Percentiles rank a stretch among this genome's conserved stretches.
These are phyloP conservation scores for Drosophila biarmipes DNA, from an alignment of 1,140 invertebrate genomes.

Conservation along the genomic window DNA sequence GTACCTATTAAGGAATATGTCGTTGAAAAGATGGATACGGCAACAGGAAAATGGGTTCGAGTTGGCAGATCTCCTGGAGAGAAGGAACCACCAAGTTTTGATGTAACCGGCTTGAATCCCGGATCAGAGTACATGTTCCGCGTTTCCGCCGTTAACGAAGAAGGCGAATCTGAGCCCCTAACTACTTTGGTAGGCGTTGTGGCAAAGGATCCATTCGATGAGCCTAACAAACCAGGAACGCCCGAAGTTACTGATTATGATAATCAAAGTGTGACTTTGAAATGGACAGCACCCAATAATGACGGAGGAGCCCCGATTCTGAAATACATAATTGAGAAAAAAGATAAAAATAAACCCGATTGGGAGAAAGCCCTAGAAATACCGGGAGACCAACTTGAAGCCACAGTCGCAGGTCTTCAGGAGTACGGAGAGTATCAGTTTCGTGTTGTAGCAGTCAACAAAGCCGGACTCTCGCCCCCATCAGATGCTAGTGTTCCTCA, in stretches of 20 bases:
- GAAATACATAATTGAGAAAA: conserved; percentile 99
- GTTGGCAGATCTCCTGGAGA: conserved; percentile 90
- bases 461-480: conserved; percentile 96
- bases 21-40: conserved; percentile 96
- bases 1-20: conserved; percentile 97
- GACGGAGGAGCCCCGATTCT: conserved; percentile 98
- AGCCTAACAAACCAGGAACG: conserved; percentile 93
- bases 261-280: conserved; percentile 96
- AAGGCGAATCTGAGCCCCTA: conserved; percentile 97
- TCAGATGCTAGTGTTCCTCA: conserved; percentile 97
- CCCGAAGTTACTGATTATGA: conserved; percentile 97
- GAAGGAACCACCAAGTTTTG: conserved; percentile 91
- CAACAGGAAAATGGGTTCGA: conserved; percentile 95
- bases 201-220: conserved; percentile 98
- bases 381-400: conserved; percentile 90
- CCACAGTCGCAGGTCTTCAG: conserved; percentile 93
- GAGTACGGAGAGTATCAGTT: conserved; percentile 98
- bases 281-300: conserved; percentile 95
- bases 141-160: conserved; percentile 97
- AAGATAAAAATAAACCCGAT: conserved; percentile 94
- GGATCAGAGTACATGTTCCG: conserved; percentile 98
- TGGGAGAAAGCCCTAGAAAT: conserved; percentile 97
- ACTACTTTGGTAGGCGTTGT: conserved; percentile 92
- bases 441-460: conserved; percentile 97
- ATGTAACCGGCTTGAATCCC: conserved; percentile 94